These are phyloP conservation scores for Platanista minor DNA, from an alignment of 2,113 vertebrate genomes.

Conservation along the genomic window DNA sequence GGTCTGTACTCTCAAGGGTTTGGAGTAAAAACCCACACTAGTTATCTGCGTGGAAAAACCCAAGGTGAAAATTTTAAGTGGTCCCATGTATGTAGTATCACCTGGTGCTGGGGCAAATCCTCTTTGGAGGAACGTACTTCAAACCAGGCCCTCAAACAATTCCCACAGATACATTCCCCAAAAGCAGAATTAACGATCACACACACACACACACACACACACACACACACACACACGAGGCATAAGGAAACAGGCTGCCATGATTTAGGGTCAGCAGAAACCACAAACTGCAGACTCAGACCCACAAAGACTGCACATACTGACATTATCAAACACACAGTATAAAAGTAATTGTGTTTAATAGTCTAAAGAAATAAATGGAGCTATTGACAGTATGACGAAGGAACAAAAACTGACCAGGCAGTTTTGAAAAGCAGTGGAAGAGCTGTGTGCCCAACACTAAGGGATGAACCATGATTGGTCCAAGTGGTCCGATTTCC, in stretches of 20 bases:
- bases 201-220: neutral
- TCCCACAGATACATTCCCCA: neutral
- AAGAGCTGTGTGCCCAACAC: neutral
- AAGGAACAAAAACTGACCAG: neutral
- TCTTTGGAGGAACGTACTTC: neutral
- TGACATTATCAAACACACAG: neutral
- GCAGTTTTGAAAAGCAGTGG: neutral
- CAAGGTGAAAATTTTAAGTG: neutral
- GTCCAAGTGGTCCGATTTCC: neutral
- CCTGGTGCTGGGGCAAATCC: neutral
- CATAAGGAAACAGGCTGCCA: neutral
- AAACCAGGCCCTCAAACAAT: neutral
- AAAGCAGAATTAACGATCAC: neutral
- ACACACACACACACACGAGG: neutral
- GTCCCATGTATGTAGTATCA: neutral
- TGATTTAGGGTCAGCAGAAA: neutral
- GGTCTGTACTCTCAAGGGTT: neutral
- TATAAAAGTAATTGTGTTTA: neutral
- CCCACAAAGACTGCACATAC: neutral
- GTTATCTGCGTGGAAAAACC: neutral
- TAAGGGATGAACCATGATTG: neutral
- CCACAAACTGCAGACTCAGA: neutral
- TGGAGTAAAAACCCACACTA: neutral
- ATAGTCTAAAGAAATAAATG: neutral
- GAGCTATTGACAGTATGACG: neutral